A percentile compares a stretch with the other conserved stretches of the same genome.
Conservation (phyloP, 2,888 invertebrate genomes). For the Drosophila diplacantha region DNA sequence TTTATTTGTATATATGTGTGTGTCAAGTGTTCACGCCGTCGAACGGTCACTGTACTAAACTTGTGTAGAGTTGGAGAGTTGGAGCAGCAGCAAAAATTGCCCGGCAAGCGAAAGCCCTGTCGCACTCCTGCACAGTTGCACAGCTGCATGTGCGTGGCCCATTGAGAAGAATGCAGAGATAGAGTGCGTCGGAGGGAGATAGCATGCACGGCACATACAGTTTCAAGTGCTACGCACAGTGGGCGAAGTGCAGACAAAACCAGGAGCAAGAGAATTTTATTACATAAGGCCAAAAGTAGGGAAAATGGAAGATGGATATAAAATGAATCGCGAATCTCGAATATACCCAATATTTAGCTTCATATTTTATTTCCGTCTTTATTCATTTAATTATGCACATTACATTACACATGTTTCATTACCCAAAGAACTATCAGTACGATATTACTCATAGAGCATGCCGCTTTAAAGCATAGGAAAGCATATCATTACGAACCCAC, state of each 20-base stretch:
- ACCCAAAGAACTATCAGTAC: neutral
- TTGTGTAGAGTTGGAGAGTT: slow-evolving; percentile 31
- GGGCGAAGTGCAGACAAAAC: slow-evolving; percentile 1
- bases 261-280: neutral
- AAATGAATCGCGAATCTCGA: neutral
- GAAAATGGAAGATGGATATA: neutral
- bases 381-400: neutral
- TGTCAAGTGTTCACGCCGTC: neutral
- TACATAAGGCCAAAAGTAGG: neutral
- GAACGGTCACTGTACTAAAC: neutral
- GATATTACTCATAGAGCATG: neutral
- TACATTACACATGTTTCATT: too few species aligned
- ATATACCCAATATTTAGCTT: neutral
- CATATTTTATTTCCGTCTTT: neutral
- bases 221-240: slow-evolving; percentile 35
- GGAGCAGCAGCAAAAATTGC: slow-evolving; percentile 21
- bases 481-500: slow-evolving; percentile 7
- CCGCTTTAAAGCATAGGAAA: neutral
- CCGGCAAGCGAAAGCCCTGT: slow-evolving; percentile 22
- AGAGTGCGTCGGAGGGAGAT: slow-evolving; percentile 22
- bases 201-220: slow-evolving; percentile 23
- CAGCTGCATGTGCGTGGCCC: slow-evolving; percentile 36
- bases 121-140: slow-evolving; percentile 12
- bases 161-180: slow-evolving; percentile 40
- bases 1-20: neutral